Percentiles rank a stretch among this genome's conserved stretches.
Conservation (phyloP, 1,140 invertebrate species). For the Periplaneta americana region DNA sequence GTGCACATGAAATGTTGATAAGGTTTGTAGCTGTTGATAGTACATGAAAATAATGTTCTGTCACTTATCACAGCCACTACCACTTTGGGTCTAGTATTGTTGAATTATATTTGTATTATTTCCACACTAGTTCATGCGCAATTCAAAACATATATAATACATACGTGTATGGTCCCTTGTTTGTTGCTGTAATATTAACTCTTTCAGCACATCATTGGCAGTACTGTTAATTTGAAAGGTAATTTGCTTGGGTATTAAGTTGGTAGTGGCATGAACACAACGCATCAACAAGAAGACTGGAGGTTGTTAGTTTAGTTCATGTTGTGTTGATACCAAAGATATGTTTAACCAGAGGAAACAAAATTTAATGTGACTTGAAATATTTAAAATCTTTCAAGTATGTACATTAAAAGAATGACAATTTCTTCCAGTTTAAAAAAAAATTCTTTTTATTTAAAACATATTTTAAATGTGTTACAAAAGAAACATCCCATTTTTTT, state of each 20-base stretch:
- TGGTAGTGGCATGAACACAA: not conserved
- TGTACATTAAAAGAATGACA: not conserved
- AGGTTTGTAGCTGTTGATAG: not conserved
- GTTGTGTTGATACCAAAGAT: not conserved
- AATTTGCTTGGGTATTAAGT: not conserved
- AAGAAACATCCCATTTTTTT: not conserved
- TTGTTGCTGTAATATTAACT: not conserved
- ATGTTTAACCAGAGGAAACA: not conserved
- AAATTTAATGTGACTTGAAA: not conserved
- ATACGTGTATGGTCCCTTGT: no score
- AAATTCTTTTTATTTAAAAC: not conserved
- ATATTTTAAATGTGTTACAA: not conserved
- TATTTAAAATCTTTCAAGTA: not conserved
- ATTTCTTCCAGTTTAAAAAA: not conserved
- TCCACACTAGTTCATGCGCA: not conserved
- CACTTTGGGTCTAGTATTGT: not conserved
- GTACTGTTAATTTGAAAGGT: not conserved
- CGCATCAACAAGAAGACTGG: not conserved
- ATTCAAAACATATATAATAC: not conserved
- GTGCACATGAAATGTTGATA: not conserved
- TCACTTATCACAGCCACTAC: not conserved
- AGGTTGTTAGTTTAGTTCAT: not conserved
- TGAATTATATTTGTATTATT: not conserved
- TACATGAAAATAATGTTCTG: no score
- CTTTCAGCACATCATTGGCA: not conserved